Evolutionary conservation across 2,113 vertebrate species (phyloP).

Genomic region (Cyrtonyx montezumae): DNA sequence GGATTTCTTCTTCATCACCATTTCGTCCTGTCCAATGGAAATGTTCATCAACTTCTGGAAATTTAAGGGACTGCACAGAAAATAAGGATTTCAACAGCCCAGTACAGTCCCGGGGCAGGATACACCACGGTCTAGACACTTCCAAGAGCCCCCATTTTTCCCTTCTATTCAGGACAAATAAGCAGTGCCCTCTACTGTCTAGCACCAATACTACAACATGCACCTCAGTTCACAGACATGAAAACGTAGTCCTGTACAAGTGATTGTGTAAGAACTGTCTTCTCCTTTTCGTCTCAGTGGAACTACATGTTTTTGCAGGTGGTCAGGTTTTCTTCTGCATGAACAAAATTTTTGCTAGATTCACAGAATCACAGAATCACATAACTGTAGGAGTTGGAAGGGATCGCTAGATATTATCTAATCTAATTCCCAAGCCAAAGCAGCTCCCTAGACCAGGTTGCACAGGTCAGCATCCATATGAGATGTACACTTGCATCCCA

Average conservation of each 20-base stretch:
- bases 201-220: neutral
- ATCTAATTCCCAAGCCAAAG: too few species aligned
- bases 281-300: accelerated
- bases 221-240: accelerated
- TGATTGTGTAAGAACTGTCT: neutral
- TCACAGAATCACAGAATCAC: neutral
- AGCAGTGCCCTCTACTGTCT: constrained; percentile 60
- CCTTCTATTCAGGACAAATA: neutral
- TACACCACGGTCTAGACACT: neutral
- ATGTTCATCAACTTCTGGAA: neutral
- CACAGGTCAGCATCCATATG: too few species aligned
- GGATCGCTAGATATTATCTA: too few species aligned
- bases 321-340: neutral
- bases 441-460: too few species aligned
- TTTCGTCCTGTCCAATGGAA: neutral
- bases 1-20: neutral
- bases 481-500: too few species aligned
- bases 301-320: neutral
- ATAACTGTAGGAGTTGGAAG: too few species aligned
- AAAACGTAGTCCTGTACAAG: accelerated
- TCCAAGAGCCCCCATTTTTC: neutral
- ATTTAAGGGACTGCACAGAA: neutral
- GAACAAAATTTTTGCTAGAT: neutral
- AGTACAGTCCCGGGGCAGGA: neutral
- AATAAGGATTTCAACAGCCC: neutral